Conservation (phyloP, 2,888 invertebrate species). For the Eudemis profundana region DNA sequence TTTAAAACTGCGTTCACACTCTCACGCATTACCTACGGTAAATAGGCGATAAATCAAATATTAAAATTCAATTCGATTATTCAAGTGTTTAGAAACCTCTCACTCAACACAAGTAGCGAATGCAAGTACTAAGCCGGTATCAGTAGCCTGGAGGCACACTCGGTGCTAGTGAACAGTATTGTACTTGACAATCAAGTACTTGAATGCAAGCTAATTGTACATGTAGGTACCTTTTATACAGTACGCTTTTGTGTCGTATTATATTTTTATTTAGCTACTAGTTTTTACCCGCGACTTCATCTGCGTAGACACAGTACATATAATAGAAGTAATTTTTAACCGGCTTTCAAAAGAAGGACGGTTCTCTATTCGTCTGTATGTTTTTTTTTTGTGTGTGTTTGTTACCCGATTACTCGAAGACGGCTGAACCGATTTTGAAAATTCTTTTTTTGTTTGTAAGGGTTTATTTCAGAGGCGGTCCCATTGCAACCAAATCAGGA, state of each 20-base stretch:
- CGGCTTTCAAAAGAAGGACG: no score
- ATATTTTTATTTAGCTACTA: not conserved
- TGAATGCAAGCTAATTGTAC: constrained; percentile 25
- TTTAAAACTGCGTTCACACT: not conserved
- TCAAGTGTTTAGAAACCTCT: constrained; percentile 39
- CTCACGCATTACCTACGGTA: not conserved
- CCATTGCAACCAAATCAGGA: no score
- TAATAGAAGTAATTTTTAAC: no score
- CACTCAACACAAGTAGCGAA: constrained; percentile 16
- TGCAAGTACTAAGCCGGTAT: constrained; percentile 51
- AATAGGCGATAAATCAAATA: constrained; percentile 11
- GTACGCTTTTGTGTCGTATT: not conserved
- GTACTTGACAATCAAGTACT: constrained; percentile 10
- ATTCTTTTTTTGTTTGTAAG: no score
- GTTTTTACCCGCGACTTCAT: no score
- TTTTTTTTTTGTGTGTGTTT: no score
- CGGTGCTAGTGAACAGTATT: constrained; percentile 20
- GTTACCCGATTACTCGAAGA: no score
- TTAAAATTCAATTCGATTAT: constrained; percentile 26
- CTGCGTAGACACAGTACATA: no score
- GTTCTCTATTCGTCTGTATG: no score
- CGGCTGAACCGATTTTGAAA: no score
- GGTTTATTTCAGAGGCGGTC: no score
- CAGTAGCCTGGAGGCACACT: constrained; percentile 60
- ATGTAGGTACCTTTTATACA: constrained; percentile 4